These are phyloP conservation scores for Uropsilus gracilis DNA, from an alignment of 2,113 vertebrate species.

Conservation along the genomic window DNA sequence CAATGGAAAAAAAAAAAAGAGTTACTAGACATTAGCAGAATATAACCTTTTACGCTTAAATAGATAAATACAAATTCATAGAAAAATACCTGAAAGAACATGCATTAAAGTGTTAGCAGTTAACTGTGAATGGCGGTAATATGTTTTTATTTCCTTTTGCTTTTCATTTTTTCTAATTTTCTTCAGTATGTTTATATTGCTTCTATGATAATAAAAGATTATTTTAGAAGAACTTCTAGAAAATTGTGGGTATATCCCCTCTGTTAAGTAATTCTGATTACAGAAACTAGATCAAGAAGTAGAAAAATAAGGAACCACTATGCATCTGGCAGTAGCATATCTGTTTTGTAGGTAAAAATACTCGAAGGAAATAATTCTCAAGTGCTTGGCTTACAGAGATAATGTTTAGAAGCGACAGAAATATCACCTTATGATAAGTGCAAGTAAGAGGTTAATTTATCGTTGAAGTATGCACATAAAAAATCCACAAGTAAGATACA, in stretches of 20 bases:
- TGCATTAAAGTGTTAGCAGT: neutral
- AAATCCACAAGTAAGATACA: conserved; percentile 65
- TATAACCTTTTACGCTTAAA: conserved; percentile 19
- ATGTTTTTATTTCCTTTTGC: neutral
- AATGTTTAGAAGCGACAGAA: conserved; percentile 26
- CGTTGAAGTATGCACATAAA: conserved; percentile 28
- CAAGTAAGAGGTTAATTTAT: conserved; percentile 18
- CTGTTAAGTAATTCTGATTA: neutral
- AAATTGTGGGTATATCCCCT: neutral
- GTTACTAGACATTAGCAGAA: neutral
- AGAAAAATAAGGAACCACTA: neutral
- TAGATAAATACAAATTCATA: neutral
- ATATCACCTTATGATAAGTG: neutral
- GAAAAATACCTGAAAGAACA: conserved; percentile 13
- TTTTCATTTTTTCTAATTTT: neutral
- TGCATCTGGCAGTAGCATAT: neutral
- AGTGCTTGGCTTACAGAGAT: conserved; percentile 2
- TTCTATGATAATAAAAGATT: conserved; percentile 29
- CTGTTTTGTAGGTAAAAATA: conserved; percentile 26
- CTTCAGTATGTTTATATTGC: neutral
- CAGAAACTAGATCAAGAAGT: neutral
- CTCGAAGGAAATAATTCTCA: neutral
- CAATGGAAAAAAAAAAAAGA: conserved; percentile 3
- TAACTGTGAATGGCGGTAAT: neutral
- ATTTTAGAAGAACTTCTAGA: conserved; percentile 1